phyloP scores from a whole-genome alignment of 2,888 invertebrate species.

The Luperina testacea region DNA sequence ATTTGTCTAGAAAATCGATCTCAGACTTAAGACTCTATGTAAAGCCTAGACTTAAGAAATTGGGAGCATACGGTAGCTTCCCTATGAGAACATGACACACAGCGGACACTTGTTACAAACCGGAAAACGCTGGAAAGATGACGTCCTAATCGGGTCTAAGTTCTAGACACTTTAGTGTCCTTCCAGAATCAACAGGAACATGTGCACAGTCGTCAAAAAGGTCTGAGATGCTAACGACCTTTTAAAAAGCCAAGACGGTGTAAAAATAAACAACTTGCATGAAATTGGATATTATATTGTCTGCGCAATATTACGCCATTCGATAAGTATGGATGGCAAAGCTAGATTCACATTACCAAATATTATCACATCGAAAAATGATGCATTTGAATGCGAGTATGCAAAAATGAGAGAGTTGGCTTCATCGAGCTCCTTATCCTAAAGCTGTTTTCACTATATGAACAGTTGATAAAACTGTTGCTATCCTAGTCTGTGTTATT shows the following conservation, averaged over 20 bases:
- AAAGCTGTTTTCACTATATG: background rate
- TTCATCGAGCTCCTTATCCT: slow-evolving; percentile 13
- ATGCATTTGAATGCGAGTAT: slow-evolving; percentile 22
- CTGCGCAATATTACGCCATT: background rate
- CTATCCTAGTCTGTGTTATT: slow-evolving; percentile 32
- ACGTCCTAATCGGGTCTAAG: background rate
- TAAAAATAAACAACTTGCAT: background rate
- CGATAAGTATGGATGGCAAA: slow-evolving; percentile 25
- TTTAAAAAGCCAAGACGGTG: background rate
- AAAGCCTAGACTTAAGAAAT: slow-evolving; percentile 2
- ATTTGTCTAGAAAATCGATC: slow-evolving; percentile 3
- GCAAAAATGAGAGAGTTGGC: slow-evolving; percentile 17
- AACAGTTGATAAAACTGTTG: slow-evolving; percentile 24
- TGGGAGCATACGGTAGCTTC: background rate
- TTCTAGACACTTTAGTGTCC: slow-evolving; percentile 13
- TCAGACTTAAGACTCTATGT: slow-evolving; percentile 1
- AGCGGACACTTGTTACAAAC: slow-evolving; percentile 1
- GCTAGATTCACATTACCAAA: slow-evolving; percentile 4
- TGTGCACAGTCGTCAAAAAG: background rate
- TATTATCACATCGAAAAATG: slow-evolving; percentile 35
- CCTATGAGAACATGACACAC: background rate
- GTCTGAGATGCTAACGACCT: background rate
- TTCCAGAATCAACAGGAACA: slow-evolving; percentile 5
- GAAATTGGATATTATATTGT: slow-evolving; percentile 3
- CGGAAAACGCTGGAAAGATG: slow-evolving; percentile 2